Evolutionary conservation across 2,797 vertebrate species (phyloP).

Genomic region (Peromyscus melanophrys): DNA sequence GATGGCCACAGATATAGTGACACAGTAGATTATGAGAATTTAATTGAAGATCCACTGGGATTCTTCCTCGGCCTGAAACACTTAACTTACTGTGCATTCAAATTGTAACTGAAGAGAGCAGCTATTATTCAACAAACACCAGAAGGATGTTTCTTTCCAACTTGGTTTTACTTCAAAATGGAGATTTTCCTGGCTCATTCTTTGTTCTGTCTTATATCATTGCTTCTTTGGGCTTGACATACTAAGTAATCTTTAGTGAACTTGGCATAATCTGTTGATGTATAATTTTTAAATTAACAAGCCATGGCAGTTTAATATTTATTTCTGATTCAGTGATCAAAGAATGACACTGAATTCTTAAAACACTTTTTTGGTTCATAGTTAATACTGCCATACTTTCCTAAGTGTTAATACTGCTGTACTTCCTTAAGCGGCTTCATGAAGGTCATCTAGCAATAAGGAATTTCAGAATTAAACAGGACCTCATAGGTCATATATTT

Average conservation of each 20-base stretch:
- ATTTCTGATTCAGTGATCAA: conserved; percentile 44
- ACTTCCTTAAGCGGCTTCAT: not conserved
- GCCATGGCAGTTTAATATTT: not conserved
- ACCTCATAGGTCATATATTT: not conserved
- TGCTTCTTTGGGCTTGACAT: not conserved
- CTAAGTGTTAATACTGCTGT: not conserved
- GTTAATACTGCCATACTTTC: not conserved
- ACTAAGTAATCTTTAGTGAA: conserved; percentile 26
- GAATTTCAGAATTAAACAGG: not conserved
- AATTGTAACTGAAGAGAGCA: not conserved
- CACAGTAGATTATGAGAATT: not conserved
- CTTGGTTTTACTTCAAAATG: not conserved
- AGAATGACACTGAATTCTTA: conserved; percentile 11
- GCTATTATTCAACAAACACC: not conserved
- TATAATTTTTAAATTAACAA: not conserved
- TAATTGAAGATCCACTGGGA: not conserved
- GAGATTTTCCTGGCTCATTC: not conserved
- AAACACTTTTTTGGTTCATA: conserved; percentile 25
- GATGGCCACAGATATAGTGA: not conserved
- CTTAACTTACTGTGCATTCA: not conserved
- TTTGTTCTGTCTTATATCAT: not conserved
- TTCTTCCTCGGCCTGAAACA: not conserved
- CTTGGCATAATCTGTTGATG: not conserved
- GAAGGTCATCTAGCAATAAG: not conserved
- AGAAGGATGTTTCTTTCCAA: not conserved